Evolutionary conservation across 2,888 invertebrate species (phyloP), one percentile per base, ranked within the genome.

Genomic region (Leptopilina drosophilae): DNA sequence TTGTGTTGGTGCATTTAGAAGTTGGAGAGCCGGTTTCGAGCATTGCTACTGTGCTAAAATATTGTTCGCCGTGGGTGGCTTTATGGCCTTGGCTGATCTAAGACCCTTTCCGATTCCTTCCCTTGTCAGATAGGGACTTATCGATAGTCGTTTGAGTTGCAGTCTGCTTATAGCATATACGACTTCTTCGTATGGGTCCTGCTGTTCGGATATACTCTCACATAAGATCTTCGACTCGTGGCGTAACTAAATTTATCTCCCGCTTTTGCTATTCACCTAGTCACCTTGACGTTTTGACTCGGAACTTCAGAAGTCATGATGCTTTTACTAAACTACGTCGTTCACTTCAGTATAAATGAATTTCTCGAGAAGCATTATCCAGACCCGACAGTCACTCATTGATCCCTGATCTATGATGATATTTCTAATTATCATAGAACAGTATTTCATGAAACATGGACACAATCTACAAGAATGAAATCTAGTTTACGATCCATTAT

Each of bases 21-120:
- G 53, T 40, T 76, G 88, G 67, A 80, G 78, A 85, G 85, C 89
- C 87, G 89, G 88, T 88, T 90, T 88, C 85, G 86, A 84, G 87
- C 87, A 86, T 88, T 87, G 90, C 90, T 90, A 90, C 90, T 87
- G 90, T 87, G 87, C 88, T 89, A 89, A 90, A 90, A 89, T 90
- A 90, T 89, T 88, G 87, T 88, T 89, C 90, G 84, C 87, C 88
- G 90, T 90, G 90, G 90, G 90, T 90, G 90, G 89, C 85, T 89
- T 89, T 89, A 89, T 88, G 88, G 88, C 82, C 86, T 84, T 86
- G 81, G 83, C 86, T 87, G 89, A 87, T 89, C 87, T 86, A 87
- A 87, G 84, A 83, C 84, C 84, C 87, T 85, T 87, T 86, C 84
- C 87, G 87, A 87, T 88, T 87, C 85, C 85, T 85, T 86, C 83